Evolutionary conservation across 2,888 invertebrate species (phyloP).

Genomic region (Stenodema calcarata): DNA sequence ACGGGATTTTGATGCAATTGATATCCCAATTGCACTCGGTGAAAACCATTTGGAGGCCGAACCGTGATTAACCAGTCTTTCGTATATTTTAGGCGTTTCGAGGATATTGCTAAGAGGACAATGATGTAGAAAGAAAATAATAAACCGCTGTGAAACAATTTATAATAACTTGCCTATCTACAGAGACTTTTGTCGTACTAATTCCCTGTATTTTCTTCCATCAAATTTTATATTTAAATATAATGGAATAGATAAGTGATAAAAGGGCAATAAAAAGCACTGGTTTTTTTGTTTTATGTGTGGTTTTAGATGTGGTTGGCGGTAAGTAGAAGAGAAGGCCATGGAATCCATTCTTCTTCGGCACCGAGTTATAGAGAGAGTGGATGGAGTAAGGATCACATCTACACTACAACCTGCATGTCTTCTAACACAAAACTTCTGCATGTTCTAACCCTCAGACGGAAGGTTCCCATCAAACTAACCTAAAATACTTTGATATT

Average conservation of each 20-base stretch:
- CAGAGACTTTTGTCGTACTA: too few species aligned
- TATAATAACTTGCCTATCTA: too few species aligned
- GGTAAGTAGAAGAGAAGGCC: slow-evolving; percentile 50
- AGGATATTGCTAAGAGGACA: too few species aligned
- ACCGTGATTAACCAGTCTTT: too few species aligned
- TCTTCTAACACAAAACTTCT: slow-evolving; percentile 15
- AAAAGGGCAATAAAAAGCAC: slow-evolving; percentile 20
- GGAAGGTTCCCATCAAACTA: background rate
- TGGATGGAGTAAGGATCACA: slow-evolving; percentile 46
- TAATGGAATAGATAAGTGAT: slow-evolving; percentile 7
- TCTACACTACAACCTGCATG: slow-evolving; percentile 35
- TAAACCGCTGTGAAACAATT: too few species aligned
- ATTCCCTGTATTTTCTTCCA: too few species aligned
- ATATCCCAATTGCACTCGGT: too few species aligned
- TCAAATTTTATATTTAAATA: background rate
- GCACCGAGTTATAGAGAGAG: slow-evolving; percentile 40
- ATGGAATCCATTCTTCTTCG: slow-evolving; percentile 40
- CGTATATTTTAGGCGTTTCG: too few species aligned
- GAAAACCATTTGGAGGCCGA: too few species aligned
- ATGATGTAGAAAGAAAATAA: too few species aligned
- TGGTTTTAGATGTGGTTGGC: slow-evolving; percentile 55
- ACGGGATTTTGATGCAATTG: too few species aligned
- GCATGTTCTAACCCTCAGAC: slow-evolving; percentile 26
- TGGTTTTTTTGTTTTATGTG: slow-evolving; percentile 48
- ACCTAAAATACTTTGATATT: background rate